These are phyloP conservation scores for Eristalis pertinax DNA, from an alignment of 2,888 invertebrate genomes.

Conservation along the genomic window DNA sequence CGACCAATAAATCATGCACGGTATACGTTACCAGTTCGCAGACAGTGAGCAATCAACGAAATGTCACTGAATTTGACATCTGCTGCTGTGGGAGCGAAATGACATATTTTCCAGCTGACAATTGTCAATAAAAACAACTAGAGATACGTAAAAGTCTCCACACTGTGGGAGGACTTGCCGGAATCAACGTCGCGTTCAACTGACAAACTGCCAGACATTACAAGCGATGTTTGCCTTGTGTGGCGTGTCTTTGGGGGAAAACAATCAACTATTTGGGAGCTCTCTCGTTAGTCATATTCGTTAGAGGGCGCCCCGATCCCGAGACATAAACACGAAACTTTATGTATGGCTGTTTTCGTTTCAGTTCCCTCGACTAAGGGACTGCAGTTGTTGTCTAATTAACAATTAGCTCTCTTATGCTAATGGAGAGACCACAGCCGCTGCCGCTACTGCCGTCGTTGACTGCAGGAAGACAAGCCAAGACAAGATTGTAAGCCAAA, in stretches of 20 bases:
- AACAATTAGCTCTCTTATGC: conserved; percentile 58
- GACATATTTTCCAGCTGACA: conserved; percentile 67
- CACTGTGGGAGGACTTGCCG: conserved; percentile 60
- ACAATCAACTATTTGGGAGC: conserved; percentile 55
- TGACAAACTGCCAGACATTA: conserved; percentile 15
- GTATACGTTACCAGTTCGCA: conserved; percentile 46
- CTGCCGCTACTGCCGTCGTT: not conserved
- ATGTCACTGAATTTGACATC: conserved; percentile 62
- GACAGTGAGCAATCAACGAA: conserved; percentile 63
- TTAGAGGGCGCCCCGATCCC: conserved; percentile 40
- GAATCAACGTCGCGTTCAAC: conserved; percentile 39
- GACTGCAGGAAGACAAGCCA: not conserved
- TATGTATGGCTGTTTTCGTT: not conserved
- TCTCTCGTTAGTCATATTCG: conserved; percentile 64
- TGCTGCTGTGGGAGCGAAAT: conserved; percentile 62
- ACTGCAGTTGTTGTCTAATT: conserved; percentile 51
- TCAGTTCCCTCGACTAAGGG: not conserved
- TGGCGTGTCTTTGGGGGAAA: not conserved
- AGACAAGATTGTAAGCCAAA: too few species aligned
- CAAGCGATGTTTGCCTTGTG: conserved; percentile 5
- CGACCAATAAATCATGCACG: conserved; percentile 62
- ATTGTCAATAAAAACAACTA: conserved; percentile 53
- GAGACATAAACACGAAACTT: conserved; percentile 23
- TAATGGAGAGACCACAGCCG: conserved; percentile 12
- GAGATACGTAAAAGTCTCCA: conserved; percentile 7